phyloP scores from a whole-genome alignment of 2,113 vertebrate genomes.

The Crotalus tigris region DNA sequence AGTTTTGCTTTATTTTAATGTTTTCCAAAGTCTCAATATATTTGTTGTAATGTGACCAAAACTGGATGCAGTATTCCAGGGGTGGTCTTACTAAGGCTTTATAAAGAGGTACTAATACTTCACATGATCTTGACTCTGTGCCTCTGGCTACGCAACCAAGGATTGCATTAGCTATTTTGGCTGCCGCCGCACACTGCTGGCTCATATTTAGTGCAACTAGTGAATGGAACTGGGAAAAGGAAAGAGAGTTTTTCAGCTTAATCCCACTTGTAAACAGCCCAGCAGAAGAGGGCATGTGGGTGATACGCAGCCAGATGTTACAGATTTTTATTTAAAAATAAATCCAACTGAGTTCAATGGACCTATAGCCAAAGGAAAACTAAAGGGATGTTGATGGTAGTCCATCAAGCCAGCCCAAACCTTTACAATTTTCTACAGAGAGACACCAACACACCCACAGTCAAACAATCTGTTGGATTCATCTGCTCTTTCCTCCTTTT shows the following conservation, averaged over 20 bases:
- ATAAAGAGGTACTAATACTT: background rate
- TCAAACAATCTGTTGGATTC: background rate
- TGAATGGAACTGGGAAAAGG: background rate
- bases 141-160: background rate
- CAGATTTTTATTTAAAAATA: background rate
- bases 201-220: background rate
- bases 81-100: background rate
- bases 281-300: background rate
- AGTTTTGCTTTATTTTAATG: background rate
- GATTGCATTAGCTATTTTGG: background rate
- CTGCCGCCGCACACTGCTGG: background rate
- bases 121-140: background rate
- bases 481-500: background rate
- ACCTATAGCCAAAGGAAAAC: background rate
- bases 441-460: background rate
- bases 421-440: background rate
- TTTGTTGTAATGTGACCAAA: background rate
- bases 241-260: background rate
- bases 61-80: background rate
- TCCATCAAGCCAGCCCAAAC: background rate
- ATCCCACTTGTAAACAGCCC: background rate
- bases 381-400: too few species aligned
- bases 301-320: background rate
- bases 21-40: background rate
- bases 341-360: background rate